Percentiles rank a stretch among this genome's conserved stretches.
Evolutionary conservation across 2,113 vertebrate genomes (phyloP).

Genomic region (Haliaeetus leucogaster): DNA sequence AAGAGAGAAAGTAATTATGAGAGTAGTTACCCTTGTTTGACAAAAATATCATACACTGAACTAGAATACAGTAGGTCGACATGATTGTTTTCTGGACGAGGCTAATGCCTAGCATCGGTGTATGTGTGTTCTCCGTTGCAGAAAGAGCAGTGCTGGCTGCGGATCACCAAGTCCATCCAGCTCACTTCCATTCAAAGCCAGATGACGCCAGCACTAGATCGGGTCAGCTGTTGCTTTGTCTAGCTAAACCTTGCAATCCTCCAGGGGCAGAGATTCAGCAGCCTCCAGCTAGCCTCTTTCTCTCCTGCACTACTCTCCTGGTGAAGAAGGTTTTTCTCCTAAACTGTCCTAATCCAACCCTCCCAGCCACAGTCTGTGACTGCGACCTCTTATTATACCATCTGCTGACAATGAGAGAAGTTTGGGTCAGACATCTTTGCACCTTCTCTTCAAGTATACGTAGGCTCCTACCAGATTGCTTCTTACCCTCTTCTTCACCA

Average conservation of each 20-base stretch:
- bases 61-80: not conserved
- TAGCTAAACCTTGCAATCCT: not conserved
- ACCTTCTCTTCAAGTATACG: not conserved
- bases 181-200: not conserved
- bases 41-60: not conserved
- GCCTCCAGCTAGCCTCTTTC: not conserved
- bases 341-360: not conserved
- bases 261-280: not conserved
- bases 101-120: rapidly evolving
- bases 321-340: not conserved
- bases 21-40: not conserved
- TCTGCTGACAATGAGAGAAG: not conserved
- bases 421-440: not conserved
- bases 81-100: not conserved
- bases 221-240: not conserved
- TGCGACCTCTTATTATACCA: not conserved
- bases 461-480: not conserved
- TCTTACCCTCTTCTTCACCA: not conserved
- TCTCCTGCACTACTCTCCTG: not conserved
- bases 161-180: not conserved
- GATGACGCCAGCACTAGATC: not conserved
- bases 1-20: not conserved
- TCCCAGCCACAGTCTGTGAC: not conserved
- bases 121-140: rapidly evolving
- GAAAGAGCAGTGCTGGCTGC: not conserved